Evolutionary conservation across 2,888 invertebrate genomes (phyloP).

Genomic region (Teleogryllus oceanicus): DNA sequence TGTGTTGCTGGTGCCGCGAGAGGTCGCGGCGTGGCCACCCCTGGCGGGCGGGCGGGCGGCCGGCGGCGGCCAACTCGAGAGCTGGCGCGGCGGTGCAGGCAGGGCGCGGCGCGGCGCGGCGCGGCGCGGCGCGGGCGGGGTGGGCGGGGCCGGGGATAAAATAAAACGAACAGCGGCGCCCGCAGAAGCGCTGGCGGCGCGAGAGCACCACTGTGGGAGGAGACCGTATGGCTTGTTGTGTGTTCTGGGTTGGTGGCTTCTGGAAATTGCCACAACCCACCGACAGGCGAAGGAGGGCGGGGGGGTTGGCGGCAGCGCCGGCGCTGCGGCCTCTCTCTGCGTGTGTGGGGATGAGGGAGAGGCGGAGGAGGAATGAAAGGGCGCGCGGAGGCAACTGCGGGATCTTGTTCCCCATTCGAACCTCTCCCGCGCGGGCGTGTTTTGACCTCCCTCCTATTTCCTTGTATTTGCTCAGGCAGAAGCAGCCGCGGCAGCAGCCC

Average conservation of each 20-base stretch:
- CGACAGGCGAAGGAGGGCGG: not conserved
- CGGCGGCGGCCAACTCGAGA: not conserved
- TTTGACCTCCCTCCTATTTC: not conserved
- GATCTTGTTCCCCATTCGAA: slow-evolving; percentile 4
- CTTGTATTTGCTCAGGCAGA: slow-evolving; percentile 1
- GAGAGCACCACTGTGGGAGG: not conserved
- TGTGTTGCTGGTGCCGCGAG: too few relatives aligned
- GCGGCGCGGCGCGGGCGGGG: not conserved
- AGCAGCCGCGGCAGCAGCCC: not conserved
- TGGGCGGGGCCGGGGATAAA: not conserved
- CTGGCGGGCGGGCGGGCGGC: not conserved
- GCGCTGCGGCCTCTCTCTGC: not conserved
- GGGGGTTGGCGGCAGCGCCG: not conserved
- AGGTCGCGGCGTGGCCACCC: not conserved
- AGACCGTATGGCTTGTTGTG: slow-evolving; percentile 9
- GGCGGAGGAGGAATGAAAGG: not conserved
- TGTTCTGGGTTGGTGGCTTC: slow-evolving; percentile 9
- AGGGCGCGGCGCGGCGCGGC: not conserved
- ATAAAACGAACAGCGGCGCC: not conserved
- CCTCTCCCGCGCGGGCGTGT: not conserved
- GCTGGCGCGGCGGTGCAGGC: not conserved
- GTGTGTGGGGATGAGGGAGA: not conserved
- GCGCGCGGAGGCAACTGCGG: not conserved
- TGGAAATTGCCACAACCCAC: slow-evolving; percentile 18
- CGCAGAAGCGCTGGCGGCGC: not conserved